Evolutionary conservation across 2,888 invertebrate genomes (phyloP).

Genomic region (Habroteleia sp.): DNA sequence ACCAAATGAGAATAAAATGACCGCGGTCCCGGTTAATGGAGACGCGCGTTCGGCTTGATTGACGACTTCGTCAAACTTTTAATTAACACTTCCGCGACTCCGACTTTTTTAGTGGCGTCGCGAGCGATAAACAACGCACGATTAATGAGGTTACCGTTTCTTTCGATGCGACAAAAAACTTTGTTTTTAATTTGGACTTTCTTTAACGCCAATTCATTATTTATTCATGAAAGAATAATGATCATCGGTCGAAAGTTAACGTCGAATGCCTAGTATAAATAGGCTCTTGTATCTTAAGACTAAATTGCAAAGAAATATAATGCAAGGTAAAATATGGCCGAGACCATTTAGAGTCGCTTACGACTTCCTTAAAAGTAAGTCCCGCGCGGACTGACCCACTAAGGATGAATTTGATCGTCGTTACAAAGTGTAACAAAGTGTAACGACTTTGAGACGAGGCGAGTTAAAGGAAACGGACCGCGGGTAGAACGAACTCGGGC

Average conservation of each 20-base stretch:
- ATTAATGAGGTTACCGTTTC: no score
- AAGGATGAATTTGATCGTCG: conserved; percentile 33
- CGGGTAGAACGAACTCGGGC: conserved; percentile 66
- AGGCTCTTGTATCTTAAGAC: no score
- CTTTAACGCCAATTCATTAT: no score
- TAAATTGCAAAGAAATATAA: conserved; percentile 6
- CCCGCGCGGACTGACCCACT: conserved; percentile 37
- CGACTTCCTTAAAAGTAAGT: conserved; percentile 27
- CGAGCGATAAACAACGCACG: no score
- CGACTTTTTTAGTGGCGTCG: no score
- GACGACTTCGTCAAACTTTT: neutral
- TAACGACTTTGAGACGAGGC: conserved; percentile 30
- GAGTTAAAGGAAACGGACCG: conserved; percentile 42
- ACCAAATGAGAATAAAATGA: neutral
- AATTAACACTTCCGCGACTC: no score
- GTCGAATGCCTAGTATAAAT: no score
- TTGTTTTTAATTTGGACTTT: no score
- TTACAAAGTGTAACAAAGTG: conserved; percentile 39
- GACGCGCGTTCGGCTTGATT: neutral
- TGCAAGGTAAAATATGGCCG: neutral
- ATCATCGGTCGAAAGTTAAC: no score
- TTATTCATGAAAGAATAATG: no score
- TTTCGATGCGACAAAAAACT: no score
- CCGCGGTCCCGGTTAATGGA: neutral
- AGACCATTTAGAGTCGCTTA: neutral